Evolutionary conservation across 1,140 invertebrate species (phyloP).

Genomic region (Philaenus spumarius): DNA sequence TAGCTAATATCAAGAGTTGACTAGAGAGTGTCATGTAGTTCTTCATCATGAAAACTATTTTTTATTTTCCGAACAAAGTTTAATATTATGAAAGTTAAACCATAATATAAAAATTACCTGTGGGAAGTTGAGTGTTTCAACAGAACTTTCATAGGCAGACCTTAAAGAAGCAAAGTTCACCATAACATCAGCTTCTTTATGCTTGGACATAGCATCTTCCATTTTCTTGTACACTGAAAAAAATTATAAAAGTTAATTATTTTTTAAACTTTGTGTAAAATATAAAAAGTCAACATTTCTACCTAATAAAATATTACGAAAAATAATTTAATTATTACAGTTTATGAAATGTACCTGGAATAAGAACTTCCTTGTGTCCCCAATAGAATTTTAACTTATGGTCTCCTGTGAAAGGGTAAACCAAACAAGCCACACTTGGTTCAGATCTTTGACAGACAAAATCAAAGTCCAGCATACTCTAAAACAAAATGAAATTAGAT

Average conservation of each 20-base stretch:
- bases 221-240: conserved; percentile 92
- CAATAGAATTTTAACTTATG: conserved; percentile 99
- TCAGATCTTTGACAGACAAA: conserved; percentile 90
- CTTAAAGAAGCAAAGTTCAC: conserved; percentile 98
- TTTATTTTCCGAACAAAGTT: no score
- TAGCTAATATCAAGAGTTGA: no score
- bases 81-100: no score
- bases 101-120: conserved; percentile 53
- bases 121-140: conserved; percentile 87
- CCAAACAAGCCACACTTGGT: conserved; percentile 88
- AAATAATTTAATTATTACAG: no score
- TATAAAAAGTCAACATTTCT: no score
- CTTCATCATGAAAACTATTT: no score
- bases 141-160: conserved; percentile 94
- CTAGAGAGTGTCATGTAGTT: no score
- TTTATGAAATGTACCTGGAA: conserved; percentile 52
- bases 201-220: conserved; percentile 92
- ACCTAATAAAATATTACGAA: no score
- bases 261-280: no score
- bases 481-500: no score
- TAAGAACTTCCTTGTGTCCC: conserved; percentile 96
- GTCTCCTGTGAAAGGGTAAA: conserved; percentile 98
- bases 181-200: conserved; percentile 91
- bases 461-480: conserved; percentile 96
- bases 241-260: no score